Conservation (phyloP, 2,113 vertebrate species). For the Chamaea fasciata region DNA sequence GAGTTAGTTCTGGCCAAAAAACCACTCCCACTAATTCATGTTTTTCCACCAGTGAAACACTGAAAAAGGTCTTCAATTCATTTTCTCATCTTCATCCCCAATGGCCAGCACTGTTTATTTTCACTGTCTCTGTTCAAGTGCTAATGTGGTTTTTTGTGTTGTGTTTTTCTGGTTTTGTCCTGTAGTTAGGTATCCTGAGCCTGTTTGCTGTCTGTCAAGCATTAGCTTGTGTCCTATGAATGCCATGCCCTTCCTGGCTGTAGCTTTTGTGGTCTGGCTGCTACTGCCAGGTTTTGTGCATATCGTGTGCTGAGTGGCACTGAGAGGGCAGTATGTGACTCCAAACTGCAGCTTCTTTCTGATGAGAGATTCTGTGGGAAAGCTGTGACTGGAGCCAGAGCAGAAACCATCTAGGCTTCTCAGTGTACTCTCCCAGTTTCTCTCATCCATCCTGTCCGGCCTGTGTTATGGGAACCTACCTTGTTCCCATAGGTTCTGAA, state of each 20-base stretch:
- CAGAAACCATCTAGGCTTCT: background rate
- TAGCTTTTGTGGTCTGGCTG: background rate
- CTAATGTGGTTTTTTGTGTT: background rate
- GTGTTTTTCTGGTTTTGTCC: background rate
- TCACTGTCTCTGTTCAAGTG: background rate
- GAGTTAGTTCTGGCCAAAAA: background rate
- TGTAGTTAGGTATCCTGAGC: background rate
- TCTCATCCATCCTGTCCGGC: background rate
- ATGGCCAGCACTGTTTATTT: background rate
- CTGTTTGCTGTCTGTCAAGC: background rate
- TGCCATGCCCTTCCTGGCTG: background rate
- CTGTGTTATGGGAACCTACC: background rate
- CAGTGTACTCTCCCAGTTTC: background rate
- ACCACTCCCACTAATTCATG: accelerated
- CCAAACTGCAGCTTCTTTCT: background rate
- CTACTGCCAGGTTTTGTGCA: background rate
- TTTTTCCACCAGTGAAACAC: background rate
- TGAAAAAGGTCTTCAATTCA: background rate
- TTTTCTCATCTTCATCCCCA: background rate
- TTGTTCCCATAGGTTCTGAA: background rate
- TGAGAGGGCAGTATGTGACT: background rate
- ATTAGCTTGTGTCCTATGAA: background rate
- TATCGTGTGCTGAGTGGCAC: background rate
- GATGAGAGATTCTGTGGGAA: background rate
- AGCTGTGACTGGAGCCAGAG: background rate